Evolutionary conservation across 2,888 invertebrate genomes (phyloP).

Genomic region (Volucella zonaria): DNA sequence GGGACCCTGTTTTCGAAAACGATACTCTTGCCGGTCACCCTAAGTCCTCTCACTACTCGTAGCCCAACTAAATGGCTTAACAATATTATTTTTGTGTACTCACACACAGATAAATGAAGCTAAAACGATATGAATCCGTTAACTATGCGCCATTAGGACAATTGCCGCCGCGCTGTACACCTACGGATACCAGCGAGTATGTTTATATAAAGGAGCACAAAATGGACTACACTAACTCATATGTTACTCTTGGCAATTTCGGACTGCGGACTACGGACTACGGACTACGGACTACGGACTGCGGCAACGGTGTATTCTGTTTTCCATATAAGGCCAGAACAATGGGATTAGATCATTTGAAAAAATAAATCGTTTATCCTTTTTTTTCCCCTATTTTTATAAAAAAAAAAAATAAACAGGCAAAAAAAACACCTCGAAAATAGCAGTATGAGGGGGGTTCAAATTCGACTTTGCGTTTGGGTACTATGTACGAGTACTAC

Average conservation of each 20-base stretch:
- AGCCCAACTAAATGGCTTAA: conserved; percentile 51
- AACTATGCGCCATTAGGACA: conserved; percentile 54
- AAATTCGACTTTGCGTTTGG: neutral
- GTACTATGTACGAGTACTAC: conserved; percentile 1
- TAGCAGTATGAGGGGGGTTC: conserved; percentile 12
- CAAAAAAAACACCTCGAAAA: neutral
- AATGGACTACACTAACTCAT: too few species aligned
- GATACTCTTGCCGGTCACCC: too few species aligned
- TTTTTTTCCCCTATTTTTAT: conserved; percentile 8
- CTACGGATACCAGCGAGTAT: neutral
- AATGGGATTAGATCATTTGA: conserved; percentile 59
- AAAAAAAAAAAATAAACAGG: conserved; percentile 37
- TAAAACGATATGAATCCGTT: conserved; percentile 36
- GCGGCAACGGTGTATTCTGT: neutral
- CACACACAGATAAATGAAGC: conserved; percentile 11
- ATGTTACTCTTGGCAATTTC: too few species aligned
- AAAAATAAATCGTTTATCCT: conserved; percentile 43
- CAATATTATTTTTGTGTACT: conserved; percentile 66
- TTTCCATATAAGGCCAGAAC: conserved; percentile 21
- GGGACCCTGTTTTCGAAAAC: too few species aligned
- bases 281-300: neutral
- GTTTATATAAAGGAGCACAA: too few species aligned
- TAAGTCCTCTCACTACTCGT: neutral
- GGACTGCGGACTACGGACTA: neutral
- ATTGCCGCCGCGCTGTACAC: conserved; percentile 33